These are phyloP conservation scores for Orcinus orca DNA, from an alignment of 2,113 vertebrate genomes.

Conservation along the genomic window DNA sequence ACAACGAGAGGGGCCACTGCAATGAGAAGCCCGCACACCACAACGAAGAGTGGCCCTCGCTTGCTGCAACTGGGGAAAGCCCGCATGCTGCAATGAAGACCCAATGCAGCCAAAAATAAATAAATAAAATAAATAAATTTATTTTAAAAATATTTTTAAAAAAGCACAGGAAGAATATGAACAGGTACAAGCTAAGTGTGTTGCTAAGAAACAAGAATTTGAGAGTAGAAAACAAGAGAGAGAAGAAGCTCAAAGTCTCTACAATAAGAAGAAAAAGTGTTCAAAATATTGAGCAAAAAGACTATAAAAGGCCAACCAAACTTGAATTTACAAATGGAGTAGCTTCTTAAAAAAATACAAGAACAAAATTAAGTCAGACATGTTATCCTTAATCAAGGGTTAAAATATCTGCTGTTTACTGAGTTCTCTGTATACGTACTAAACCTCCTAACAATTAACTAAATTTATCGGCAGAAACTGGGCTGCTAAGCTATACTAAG, in stretches of 20 bases:
- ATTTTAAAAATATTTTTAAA: no score
- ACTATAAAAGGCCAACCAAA: slow-evolving; percentile 77
- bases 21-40: no score
- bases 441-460: not conserved
- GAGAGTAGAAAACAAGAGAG: slow-evolving; percentile 83
- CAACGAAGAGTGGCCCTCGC: no score
- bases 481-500: not conserved
- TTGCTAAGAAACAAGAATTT: slow-evolving; percentile 90
- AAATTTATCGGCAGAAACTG: not conserved
- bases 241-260: slow-evolving; percentile 87
- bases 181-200: slow-evolving; percentile 82
- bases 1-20: no score
- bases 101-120: no score
- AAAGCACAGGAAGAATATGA: slow-evolving; percentile 92
- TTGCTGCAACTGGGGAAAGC: no score
- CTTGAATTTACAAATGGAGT: not conserved
- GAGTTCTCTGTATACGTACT: not conserved
- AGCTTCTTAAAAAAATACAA: not conserved
- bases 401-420: not conserved
- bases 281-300: not conserved
- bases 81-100: no score
- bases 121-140: no score
- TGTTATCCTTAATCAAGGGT: not conserved
- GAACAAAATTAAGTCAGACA: slow-evolving; percentile 70
- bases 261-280: slow-evolving; percentile 56